Evolutionary conservation across 2,888 invertebrate species (phyloP), one percentile per base, ranked within the genome.

Genomic region (Pandemis cinnamomeana): DNA sequence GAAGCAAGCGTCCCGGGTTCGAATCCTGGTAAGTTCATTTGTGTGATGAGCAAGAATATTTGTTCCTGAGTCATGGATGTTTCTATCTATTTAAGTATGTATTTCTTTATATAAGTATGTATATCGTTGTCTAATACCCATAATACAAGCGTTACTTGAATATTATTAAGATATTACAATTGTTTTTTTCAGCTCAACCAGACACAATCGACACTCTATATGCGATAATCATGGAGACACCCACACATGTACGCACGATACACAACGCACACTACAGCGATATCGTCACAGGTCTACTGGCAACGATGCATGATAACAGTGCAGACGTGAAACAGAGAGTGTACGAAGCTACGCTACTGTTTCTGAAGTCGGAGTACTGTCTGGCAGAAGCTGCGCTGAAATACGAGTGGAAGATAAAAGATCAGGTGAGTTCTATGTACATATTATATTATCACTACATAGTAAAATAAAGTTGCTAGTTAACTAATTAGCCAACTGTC

Each of bases 291-390:
- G 80, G 85, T 0, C 8, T 91, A 1, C 13, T 90, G 4, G 77
- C 79, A 0, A 76, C 64, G 0, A 77, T 89, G 51, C 51, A 13
- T 74, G 0, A 46, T 51, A 0, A 75, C 80, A 0, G 60, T 83
- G 83, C 48, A 13, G 69, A 73, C 36, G 70, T 71, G 7, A 71
- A 87, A 13, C 70, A 82, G 0, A 83, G 78, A 20, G 55, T 91
- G 0, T 80, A 86, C 0, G 79, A 86, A 2, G 86, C 86, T 0
- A 78, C 85, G 0, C 71, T 93, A 0, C 75, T 91, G 63, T 85
- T 90, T 42, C 51, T 92, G 42, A 87, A 88, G 55, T 79, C 86
- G 0, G 93, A 93, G 53, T 88, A 82, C 4, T 88, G 91, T 27
- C 58, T 92, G 1, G 80, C 84, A 0, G 88, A 87, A 0, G 89